Evolutionary conservation across 2,113 vertebrate species (phyloP).

Genomic region (Aix galericulata): DNA sequence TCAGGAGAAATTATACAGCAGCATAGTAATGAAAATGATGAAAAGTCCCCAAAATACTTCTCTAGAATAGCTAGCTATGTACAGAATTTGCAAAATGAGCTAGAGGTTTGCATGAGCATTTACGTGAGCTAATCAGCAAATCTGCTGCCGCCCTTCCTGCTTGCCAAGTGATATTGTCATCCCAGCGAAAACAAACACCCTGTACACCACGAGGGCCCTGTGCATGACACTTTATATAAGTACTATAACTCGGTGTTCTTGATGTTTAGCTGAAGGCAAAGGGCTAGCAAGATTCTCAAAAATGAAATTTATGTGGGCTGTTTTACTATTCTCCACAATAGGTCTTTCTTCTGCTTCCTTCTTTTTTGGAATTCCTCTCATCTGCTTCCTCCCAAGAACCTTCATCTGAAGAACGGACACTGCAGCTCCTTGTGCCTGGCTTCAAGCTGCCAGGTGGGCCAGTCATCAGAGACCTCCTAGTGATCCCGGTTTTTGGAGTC

Average conservation of each 20-base stretch:
- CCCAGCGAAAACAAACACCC: not conserved
- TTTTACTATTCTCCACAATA: not conserved
- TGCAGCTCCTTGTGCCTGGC: not conserved
- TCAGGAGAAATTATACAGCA: not conserved
- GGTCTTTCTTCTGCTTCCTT: not conserved
- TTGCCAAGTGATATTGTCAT: not conserved
- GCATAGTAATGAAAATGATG: not conserved
- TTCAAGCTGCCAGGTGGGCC: not conserved
- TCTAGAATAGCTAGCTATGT: not conserved
- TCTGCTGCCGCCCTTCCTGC: not conserved
- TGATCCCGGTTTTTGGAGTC: not conserved
- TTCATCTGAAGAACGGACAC: not conserved
- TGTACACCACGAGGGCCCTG: not conserved
- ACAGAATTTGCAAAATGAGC: not conserved
- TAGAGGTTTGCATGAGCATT: not conserved
- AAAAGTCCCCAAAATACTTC: not conserved
- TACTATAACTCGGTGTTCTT: not conserved
- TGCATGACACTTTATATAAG: not conserved
- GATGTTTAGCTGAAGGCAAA: not conserved
- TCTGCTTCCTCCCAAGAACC: not conserved
- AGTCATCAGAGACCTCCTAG: not conserved
- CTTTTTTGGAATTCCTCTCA: not conserved
- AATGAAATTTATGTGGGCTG: not conserved
- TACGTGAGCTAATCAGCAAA: constrained; percentile 21
- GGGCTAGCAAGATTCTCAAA: not conserved